phyloP scores from a whole-genome alignment of 2,797 vertebrate genomes.

The Odontamblyopus rebecca region DNA sequence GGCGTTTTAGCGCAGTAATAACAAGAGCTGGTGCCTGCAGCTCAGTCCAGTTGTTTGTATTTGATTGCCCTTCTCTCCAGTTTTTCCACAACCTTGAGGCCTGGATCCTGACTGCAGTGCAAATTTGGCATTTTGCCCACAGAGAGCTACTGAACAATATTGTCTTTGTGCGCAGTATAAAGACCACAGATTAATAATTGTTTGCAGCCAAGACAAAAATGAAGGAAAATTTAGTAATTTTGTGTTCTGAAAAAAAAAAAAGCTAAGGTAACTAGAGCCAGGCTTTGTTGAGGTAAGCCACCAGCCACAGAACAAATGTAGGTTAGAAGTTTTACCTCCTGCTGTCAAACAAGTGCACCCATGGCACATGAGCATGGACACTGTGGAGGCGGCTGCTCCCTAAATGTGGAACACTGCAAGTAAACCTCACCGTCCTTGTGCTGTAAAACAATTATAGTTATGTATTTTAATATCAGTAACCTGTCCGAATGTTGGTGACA shows the following conservation, averaged over 20 bases:
- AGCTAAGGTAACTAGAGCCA: conserved; percentile 38
- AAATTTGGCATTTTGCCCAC: conserved; percentile 63
- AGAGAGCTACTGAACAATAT: conserved; percentile 30
- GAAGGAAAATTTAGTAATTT: conserved; percentile 17
- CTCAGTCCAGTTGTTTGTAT: conserved; percentile 33
- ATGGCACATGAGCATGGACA: conserved; percentile 5
- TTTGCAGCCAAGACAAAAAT: conserved; percentile 17
- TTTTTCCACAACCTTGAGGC: conserved; percentile 62
- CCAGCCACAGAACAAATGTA: conserved; percentile 32
- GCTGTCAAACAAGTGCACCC: conserved; percentile 23
- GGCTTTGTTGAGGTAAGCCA: conserved; percentile 11
- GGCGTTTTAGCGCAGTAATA: background rate
- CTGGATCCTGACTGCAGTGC: conserved; percentile 58
- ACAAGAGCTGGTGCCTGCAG: conserved; percentile 11
- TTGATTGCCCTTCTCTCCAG: conserved; percentile 21
- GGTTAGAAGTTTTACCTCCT: conserved; percentile 38
- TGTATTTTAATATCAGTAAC: background rate
- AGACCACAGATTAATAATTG: conserved; percentile 18
- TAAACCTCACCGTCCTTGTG: background rate
- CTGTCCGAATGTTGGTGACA: no score
- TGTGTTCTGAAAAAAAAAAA: conserved; percentile 20
- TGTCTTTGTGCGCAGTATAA: conserved; percentile 19
- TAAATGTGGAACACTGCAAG: conserved; percentile 3
- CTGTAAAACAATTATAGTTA: background rate
- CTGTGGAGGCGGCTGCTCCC: conserved; percentile 11